These are phyloP conservation scores for Urosaurus nigricauda DNA, from an alignment of 2,797 vertebrate genomes.

Conservation along the genomic window DNA sequence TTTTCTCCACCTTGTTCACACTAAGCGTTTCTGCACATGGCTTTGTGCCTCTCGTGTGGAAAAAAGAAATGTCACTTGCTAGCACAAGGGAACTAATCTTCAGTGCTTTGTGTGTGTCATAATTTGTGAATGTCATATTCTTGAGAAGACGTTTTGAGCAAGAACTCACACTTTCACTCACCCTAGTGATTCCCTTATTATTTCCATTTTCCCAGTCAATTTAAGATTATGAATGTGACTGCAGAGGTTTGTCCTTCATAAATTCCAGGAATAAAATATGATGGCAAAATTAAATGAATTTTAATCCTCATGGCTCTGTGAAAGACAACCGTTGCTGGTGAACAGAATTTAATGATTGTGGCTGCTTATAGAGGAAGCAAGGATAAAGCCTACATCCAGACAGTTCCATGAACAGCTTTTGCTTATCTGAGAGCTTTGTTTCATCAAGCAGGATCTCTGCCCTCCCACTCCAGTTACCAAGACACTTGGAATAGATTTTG, in stretches of 20 bases:
- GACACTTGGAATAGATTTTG: background rate
- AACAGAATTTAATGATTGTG: background rate
- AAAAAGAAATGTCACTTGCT: background rate
- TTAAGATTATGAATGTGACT: background rate
- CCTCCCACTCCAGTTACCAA: too few relatives aligned
- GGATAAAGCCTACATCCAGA: background rate
- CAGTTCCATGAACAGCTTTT: background rate
- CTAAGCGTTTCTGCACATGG: background rate
- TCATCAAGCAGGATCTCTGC: background rate
- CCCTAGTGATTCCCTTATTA: background rate
- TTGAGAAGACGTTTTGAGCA: background rate
- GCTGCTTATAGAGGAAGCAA: background rate
- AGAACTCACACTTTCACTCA: background rate
- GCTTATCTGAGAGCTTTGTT: background rate
- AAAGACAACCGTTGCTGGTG: background rate
- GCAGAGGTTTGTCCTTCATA: background rate
- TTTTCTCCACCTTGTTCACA: background rate
- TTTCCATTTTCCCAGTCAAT: background rate
- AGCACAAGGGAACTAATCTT: background rate
- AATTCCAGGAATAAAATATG: conserved; percentile 18
- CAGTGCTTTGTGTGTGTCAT: background rate
- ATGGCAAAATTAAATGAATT: background rate
- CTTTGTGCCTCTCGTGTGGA: background rate
- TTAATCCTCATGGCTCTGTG: background rate
- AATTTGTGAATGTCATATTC: background rate